phyloP scores from a whole-genome alignment of 2,888 invertebrate species.

The Hofmannophila pseudospretella region DNA sequence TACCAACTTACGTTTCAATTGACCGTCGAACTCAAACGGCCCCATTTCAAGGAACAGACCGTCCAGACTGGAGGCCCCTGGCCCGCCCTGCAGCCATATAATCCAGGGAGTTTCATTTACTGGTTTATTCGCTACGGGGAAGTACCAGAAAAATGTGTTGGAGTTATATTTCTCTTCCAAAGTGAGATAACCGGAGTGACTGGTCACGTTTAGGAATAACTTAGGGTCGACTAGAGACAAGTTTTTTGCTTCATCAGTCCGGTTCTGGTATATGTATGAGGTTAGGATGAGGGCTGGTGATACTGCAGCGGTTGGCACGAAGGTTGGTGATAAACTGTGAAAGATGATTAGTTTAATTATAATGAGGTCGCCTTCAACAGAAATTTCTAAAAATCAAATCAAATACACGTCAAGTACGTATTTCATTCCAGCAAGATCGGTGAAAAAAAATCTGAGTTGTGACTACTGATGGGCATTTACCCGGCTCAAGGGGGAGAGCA shows the following conservation, averaged over 20 bases:
- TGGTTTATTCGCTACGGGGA: conserved; percentile 74
- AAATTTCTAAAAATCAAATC: too few species aligned
- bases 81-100: conserved; percentile 93
- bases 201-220: conserved; percentile 52
- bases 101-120: conserved; percentile 79
- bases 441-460: too few species aligned
- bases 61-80: conserved; percentile 81
- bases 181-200: conserved; percentile 77
- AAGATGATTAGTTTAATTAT: too few species aligned
- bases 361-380: too few species aligned
- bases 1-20: conserved; percentile 41
- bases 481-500: too few species aligned
- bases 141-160: conserved; percentile 92
- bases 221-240: conserved; percentile 40
- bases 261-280: conserved; percentile 38
- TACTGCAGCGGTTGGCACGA: conserved; percentile 12
- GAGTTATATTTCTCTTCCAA: conserved; percentile 84
- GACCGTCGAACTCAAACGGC: conserved; percentile 38
- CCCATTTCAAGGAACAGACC: conserved; percentile 63
- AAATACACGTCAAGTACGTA: too few species aligned
- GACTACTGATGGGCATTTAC: too few species aligned
- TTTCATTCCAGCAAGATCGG: too few species aligned
- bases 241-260: conserved; percentile 36
- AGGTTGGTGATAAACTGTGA: too few species aligned
- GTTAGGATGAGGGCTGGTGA: conserved; percentile 47